Evolutionary conservation across 1,140 invertebrate species (phyloP), one percentile per base, ranked within the genome.

Genomic region (Ceratoteleas bidentatus): DNA sequence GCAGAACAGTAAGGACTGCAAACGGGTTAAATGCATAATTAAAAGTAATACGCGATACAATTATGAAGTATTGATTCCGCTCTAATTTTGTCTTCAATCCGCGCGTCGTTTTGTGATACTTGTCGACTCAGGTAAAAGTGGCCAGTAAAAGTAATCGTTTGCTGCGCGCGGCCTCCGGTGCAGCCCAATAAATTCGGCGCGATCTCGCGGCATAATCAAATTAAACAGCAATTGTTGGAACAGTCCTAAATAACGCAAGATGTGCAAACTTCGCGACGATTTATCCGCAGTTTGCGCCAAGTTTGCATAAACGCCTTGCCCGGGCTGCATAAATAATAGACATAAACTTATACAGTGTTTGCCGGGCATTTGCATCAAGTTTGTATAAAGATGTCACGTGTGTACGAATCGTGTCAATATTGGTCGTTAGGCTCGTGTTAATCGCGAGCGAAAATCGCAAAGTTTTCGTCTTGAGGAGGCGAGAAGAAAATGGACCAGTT

Each of bases 221-320:
- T 14, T 14, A 14, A 49, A 49, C 47, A 14, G 13, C 14, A 57
- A 57, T 57, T 57, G 36, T 57, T 57, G 14, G 14, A n/a, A 36
- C 11, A 33, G 16, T n/a, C 40, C 8, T 45, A 49, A 61, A 49
- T 49, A 34, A 47, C 40, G 11, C 24, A 50, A 32, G 33, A 50
- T 62, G 53, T 47, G 6, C 40, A 57, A 68, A 68, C 53, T 58
- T 68, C 10, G 24, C 54, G 32, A 57, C 40, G 8, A 54, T 60
- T 60, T 69, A 60, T 60, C 38, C 57, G 10, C 36, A 72, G 57
- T 54, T 72, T 53, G 24, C 5, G 47, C 36, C 53, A 53, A 61
- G 36, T 72, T 61, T 72, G 68, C 68, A 61, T 45, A 61, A 72
- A 62, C 36, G 57, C 50, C 53, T 43, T 61, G 13, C 38, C 57